Evolutionary conservation across 2,113 vertebrate species (phyloP).

Genomic region (Sisor rabdophorus): DNA sequence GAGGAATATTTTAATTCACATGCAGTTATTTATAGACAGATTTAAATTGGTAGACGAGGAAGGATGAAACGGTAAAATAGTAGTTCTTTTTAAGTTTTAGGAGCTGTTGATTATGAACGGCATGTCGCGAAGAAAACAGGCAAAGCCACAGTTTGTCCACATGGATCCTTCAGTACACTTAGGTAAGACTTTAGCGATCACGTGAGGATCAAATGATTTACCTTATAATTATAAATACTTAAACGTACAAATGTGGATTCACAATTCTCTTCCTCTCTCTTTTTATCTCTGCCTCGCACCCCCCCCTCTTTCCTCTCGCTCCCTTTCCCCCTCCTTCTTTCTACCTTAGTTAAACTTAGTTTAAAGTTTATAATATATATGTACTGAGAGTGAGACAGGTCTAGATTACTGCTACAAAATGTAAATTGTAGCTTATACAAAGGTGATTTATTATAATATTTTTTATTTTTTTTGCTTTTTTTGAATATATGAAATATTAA

Average conservation of each 20-base stretch:
- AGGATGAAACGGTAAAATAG: no score
- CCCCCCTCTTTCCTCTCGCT: background rate
- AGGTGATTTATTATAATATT: background rate
- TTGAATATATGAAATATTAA: background rate
- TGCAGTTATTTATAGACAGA: no score
- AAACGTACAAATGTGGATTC: background rate
- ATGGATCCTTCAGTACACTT: conserved; percentile 88
- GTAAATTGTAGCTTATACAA: background rate
- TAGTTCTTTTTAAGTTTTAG: background rate
- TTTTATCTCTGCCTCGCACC: background rate
- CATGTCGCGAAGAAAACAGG: conserved; percentile 99
- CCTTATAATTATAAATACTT: background rate
- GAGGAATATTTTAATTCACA: background rate
- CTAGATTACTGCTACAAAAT: background rate
- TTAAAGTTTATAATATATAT: background rate
- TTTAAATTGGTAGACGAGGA: background rate
- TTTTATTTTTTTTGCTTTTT: background rate
- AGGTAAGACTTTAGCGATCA: conserved; percentile 76
- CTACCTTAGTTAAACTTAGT: background rate
- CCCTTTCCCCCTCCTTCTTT: no score
- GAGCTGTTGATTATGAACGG: conserved; percentile 62
- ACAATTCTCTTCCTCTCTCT: background rate
- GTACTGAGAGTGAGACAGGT: background rate
- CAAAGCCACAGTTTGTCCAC: conserved; percentile 97
- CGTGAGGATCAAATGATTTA: background rate